Evolutionary conservation across 2,113 vertebrate species (phyloP).

Genomic region (Elanoides forficatus): DNA sequence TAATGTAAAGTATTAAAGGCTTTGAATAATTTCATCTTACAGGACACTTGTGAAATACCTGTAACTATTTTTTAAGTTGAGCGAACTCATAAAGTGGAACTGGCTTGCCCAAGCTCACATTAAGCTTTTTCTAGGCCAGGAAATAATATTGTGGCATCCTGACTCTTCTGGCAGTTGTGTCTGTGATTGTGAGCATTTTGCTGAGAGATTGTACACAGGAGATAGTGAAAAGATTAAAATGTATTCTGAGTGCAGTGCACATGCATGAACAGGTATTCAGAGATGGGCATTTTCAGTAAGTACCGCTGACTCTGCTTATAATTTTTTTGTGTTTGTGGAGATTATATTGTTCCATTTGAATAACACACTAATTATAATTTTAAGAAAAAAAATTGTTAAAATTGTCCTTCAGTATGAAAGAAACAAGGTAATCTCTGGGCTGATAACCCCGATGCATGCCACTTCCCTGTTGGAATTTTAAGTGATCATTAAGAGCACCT

Average conservation of each 20-base stretch:
- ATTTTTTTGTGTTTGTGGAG: background rate
- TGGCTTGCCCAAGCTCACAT: background rate
- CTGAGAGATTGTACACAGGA: background rate
- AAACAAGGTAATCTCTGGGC: background rate
- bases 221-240: background rate
- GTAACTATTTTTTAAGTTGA: background rate
- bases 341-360: background rate
- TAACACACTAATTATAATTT: background rate
- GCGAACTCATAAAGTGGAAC: background rate
- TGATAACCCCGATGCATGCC: background rate
- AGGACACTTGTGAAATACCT: background rate
- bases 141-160: background rate
- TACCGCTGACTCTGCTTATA: background rate
- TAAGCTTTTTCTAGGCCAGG: background rate
- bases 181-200: background rate
- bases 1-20: background rate
- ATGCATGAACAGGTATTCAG: background rate
- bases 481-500: background rate
- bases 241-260: background rate
- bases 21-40: background rate
- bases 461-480: constrained; percentile 20
- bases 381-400: background rate
- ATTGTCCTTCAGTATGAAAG: background rate
- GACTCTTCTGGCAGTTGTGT: background rate
- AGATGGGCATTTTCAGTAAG: background rate